These are phyloP conservation scores for Channallabes apus DNA, from an alignment of 2,797 vertebrate genomes.

Conservation along the genomic window DNA sequence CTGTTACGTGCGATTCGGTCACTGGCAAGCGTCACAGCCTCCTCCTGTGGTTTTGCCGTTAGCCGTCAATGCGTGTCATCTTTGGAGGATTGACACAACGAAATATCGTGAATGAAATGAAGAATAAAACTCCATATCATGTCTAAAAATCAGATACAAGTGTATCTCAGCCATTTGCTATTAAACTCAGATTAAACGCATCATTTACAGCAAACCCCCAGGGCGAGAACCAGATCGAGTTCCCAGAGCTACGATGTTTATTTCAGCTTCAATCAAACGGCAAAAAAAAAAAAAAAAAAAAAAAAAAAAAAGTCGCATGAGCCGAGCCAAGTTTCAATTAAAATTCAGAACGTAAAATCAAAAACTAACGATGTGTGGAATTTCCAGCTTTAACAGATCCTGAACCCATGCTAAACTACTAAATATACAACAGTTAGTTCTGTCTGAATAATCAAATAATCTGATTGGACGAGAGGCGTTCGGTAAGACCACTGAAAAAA, in stretches of 20 bases:
- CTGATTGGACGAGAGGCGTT: no score
- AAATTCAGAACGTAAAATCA: neutral
- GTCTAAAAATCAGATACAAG: neutral
- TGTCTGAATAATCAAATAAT: no score
- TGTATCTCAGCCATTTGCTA: neutral
- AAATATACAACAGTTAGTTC: no score
- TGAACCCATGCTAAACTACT: no score
- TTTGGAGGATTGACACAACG: neutral
- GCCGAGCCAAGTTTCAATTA: neutral
- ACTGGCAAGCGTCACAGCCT: neutral
- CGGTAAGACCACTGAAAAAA: no score
- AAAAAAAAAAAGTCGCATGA: neutral
- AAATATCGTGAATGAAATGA: no score
- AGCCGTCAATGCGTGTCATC: neutral
- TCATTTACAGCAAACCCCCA: neutral
- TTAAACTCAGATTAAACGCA: slow-evolving; percentile 21
- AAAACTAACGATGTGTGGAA: neutral
- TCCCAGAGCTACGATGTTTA: neutral
- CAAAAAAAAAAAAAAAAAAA: neutral
- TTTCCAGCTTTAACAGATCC: neutral
- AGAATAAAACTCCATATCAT: neutral
- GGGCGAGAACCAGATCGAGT: neutral
- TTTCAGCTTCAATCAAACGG: neutral
- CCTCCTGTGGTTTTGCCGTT: neutral
- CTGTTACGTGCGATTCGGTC: no score